phyloP scores from a whole-genome alignment of 2,113 vertebrate species.

The Oreotrochilus melanogaster region DNA sequence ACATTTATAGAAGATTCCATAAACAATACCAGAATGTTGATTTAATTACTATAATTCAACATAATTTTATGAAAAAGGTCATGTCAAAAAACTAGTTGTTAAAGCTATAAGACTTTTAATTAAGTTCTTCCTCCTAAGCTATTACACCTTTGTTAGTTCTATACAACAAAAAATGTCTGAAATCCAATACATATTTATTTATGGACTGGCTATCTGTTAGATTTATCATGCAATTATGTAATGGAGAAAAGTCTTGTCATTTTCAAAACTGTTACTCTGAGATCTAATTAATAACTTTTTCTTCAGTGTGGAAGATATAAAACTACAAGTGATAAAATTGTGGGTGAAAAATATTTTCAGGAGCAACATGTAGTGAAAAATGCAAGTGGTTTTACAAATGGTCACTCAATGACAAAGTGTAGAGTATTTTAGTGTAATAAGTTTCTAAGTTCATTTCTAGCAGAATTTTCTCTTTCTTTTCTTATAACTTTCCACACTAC shows the following conservation, averaged over 20 bases:
- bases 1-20: not conserved
- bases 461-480: not conserved
- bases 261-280: not conserved
- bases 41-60: slow-evolving; percentile 16
- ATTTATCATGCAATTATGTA: not conserved
- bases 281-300: not conserved
- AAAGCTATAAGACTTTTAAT: slow-evolving; percentile 11
- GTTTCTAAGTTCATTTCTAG: not conserved
- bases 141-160: not conserved
- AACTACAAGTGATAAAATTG: not conserved
- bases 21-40: not conserved
- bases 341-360: not conserved
- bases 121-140: slow-evolving; percentile 11
- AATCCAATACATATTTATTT: not conserved
- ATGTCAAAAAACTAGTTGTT: not conserved
- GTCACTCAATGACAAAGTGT: not conserved
- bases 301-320: not conserved
- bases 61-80: not conserved
- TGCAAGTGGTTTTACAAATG: not conserved
- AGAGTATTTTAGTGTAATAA: not conserved
- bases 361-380: not conserved
- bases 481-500: not conserved
- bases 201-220: not conserved
- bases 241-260: not conserved
- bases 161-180: not conserved